Conservation (phyloP, 2,113 vertebrate species). For the Pygoscelis adeliae region DNA sequence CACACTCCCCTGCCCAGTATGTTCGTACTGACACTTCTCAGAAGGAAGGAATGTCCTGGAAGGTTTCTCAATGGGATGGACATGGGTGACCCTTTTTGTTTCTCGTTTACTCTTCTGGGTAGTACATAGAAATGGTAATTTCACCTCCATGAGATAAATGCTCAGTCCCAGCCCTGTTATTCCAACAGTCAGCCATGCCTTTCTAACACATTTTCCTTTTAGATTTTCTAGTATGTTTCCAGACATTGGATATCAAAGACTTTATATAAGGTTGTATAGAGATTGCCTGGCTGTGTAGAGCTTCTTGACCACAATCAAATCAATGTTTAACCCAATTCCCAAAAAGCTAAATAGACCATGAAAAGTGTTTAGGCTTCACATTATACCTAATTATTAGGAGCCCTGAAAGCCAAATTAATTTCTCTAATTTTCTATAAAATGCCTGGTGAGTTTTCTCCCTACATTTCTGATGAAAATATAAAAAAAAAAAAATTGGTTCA, state of each 20-base stretch:
- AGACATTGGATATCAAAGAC: background rate
- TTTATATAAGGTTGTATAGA: background rate
- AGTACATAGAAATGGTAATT: background rate
- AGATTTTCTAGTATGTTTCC: background rate
- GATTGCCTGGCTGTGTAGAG: background rate
- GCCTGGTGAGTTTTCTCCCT: background rate
- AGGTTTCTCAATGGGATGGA: background rate
- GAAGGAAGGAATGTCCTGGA: background rate
- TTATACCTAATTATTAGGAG: background rate
- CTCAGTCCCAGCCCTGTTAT: background rate
- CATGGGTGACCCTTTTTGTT: background rate
- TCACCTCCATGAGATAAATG: background rate
- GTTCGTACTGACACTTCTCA: background rate
- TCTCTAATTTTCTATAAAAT: background rate
- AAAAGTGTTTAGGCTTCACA: background rate
- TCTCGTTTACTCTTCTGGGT: background rate
- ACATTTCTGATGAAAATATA: background rate
- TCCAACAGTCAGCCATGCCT: background rate
- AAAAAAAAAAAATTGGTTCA: background rate
- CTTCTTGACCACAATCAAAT: background rate
- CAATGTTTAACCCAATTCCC: background rate
- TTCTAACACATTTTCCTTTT: background rate
- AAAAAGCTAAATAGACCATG: background rate
- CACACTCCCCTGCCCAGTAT: background rate
- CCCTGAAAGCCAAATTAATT: background rate